A percentile compares a stretch with the other conserved stretches of the same genome.
Evolutionary conservation across 2,113 vertebrate genomes (phyloP).

Genomic region (Tachysurus vachellii): DNA sequence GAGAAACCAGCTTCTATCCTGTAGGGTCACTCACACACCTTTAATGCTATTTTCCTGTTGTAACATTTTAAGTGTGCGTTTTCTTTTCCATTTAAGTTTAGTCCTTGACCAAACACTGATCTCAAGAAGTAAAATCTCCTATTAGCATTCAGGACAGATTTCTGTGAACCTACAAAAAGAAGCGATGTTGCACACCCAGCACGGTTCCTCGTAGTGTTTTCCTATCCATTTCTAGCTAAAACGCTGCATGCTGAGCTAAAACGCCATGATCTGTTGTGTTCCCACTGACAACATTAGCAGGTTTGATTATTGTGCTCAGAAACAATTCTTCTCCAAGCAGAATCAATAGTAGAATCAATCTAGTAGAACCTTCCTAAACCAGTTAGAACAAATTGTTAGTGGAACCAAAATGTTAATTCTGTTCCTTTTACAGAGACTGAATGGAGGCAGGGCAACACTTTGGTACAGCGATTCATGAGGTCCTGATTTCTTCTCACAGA

Average conservation of each 20-base stretch:
- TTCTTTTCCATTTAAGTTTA: background rate
- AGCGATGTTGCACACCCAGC: background rate
- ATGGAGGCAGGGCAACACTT: background rate
- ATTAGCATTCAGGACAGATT: slow-evolving; percentile 32
- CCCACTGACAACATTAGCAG: background rate
- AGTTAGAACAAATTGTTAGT: background rate
- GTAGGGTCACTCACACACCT: background rate
- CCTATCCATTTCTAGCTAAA: background rate
- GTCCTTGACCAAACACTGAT: slow-evolving; percentile 22
- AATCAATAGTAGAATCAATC: background rate
- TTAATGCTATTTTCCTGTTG: background rate
- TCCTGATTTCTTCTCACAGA: background rate
- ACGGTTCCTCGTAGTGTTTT: background rate
- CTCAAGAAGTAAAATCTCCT: slow-evolving; percentile 15
- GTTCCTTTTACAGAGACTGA: background rate
- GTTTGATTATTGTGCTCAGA: background rate
- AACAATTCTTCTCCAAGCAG: background rate
- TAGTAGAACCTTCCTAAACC: background rate
- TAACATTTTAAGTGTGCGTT: background rate
- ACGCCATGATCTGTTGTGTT: slow-evolving; percentile 8
- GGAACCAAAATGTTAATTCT: background rate
- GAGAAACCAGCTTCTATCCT: slow-evolving; percentile 56
- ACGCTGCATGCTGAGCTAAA: slow-evolving; percentile 26
- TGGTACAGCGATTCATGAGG: background rate
- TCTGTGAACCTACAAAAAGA: slow-evolving; percentile 1